phyloP scores from a whole-genome alignment of 1,140 invertebrate genomes.

The Marisa cornuarietis region DNA sequence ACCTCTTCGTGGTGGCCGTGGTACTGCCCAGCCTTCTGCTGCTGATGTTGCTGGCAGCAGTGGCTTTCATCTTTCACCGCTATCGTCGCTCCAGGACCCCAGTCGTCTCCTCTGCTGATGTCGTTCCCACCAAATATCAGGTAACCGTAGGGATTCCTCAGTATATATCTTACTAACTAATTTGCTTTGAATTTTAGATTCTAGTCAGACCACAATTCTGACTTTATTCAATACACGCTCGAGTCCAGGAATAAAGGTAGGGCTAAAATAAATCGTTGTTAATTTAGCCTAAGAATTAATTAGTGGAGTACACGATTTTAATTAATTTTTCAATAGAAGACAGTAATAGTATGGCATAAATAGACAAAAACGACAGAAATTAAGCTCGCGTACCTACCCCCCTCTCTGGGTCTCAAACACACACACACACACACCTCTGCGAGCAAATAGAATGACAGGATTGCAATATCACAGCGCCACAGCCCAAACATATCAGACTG shows the following conservation, averaged over 20 bases:
- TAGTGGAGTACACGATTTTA: too few relatives aligned
- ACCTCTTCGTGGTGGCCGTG: constrained; percentile 17
- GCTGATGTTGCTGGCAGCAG: constrained; percentile 1
- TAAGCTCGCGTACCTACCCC: too few relatives aligned
- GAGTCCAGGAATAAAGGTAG: background rate
- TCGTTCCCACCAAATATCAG: constrained; percentile 20
- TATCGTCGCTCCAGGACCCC: background rate
- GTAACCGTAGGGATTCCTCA: background rate
- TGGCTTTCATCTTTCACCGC: background rate
- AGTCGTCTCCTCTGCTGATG: background rate
- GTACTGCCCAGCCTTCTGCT: constrained; percentile 15
- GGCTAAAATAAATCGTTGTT: background rate
- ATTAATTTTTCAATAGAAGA: too few relatives aligned
- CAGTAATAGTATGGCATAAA: too few relatives aligned
- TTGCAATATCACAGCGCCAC: too few relatives aligned
- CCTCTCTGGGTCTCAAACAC: too few relatives aligned
- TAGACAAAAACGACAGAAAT: too few relatives aligned
- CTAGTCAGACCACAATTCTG: background rate
- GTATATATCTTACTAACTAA: too few relatives aligned
- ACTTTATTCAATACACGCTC: background rate
- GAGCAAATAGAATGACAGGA: too few relatives aligned
- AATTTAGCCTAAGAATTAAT: background rate
- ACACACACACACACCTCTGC: too few relatives aligned
- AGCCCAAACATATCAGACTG: too few relatives aligned
- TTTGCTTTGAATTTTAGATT: background rate